Conservation (phyloP, 2,888 invertebrate genomes). For the Ectemnius cavifrons region DNA sequence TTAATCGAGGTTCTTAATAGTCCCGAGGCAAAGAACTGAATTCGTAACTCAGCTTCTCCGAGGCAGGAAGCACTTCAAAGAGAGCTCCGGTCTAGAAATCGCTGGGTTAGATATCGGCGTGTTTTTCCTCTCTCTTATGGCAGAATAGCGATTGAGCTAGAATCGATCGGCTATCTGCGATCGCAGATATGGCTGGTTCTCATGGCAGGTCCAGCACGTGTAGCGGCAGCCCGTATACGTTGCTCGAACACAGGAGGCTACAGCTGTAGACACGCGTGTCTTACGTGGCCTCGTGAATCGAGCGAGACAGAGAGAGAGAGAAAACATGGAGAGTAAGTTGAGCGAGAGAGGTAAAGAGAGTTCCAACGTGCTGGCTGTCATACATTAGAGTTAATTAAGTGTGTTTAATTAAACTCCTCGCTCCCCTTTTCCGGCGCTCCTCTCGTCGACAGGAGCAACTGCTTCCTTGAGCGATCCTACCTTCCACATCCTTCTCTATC, state of each 20-base stretch:
- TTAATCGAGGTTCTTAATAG: too few species aligned
- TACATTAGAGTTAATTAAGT: slow-evolving; percentile 70
- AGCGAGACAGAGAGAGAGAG: slow-evolving; percentile 9
- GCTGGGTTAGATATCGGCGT: not conserved
- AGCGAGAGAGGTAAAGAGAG: slow-evolving; percentile 5
- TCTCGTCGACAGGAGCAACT: slow-evolving; percentile 24
- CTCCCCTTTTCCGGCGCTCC: slow-evolving; percentile 46
- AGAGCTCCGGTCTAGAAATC: not conserved
- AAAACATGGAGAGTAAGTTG: slow-evolving; percentile 14
- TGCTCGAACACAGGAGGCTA: slow-evolving; percentile 29
- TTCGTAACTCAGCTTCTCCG: too few species aligned
- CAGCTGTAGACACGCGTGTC: slow-evolving; percentile 51
- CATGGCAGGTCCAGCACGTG: slow-evolving; percentile 46
- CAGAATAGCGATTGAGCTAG: slow-evolving; percentile 28
- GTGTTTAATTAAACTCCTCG: slow-evolving; percentile 71
- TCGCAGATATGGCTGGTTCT: slow-evolving; percentile 50
- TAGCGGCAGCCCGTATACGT: slow-evolving; percentile 48
- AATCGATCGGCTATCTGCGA: slow-evolving; percentile 37
- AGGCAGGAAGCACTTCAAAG: not conserved
- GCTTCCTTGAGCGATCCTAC: slow-evolving; percentile 41
- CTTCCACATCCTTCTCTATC: slow-evolving; percentile 34
- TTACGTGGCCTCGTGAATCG: slow-evolving; percentile 28
- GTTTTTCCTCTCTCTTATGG: slow-evolving; percentile 13
- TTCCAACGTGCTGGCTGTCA: slow-evolving; percentile 51
- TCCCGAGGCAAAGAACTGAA: not conserved